A percentile compares a stretch with the other conserved stretches of the same genome.
Evolutionary conservation across 2,113 vertebrate genomes (phyloP).

Genomic region (Oceanites oceanicus): DNA sequence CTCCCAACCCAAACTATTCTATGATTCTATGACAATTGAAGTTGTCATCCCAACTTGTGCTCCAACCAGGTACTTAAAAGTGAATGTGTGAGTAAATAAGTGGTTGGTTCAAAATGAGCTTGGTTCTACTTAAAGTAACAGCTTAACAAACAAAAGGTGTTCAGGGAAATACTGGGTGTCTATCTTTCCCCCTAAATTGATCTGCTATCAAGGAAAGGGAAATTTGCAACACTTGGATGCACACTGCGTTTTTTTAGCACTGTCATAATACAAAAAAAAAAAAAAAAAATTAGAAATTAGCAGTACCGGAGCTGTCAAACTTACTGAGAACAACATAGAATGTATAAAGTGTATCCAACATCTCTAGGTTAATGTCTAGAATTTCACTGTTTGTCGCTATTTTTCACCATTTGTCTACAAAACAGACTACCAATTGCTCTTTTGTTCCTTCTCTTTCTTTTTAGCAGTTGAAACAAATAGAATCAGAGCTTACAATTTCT

Average conservation of each 20-base stretch:
- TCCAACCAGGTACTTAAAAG: background rate
- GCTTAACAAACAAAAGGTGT: background rate
- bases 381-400: background rate
- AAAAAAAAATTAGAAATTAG: background rate
- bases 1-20: background rate
- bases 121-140: background rate
- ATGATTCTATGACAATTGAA: background rate
- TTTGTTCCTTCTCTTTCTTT: background rate
- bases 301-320: background rate
- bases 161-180: background rate
- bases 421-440: background rate
- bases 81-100: background rate
- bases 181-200: background rate
- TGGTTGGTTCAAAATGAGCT: background rate
- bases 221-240: background rate
- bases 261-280: background rate
- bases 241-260: background rate
- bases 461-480: background rate
- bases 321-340: background rate
- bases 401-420: background rate
- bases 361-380: background rate
- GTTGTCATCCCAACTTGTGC: background rate
- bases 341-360: background rate
- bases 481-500: background rate
- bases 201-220: background rate